These are phyloP conservation scores for Gari tellinella DNA, from an alignment of 2,888 invertebrate genomes.

Conservation along the genomic window DNA sequence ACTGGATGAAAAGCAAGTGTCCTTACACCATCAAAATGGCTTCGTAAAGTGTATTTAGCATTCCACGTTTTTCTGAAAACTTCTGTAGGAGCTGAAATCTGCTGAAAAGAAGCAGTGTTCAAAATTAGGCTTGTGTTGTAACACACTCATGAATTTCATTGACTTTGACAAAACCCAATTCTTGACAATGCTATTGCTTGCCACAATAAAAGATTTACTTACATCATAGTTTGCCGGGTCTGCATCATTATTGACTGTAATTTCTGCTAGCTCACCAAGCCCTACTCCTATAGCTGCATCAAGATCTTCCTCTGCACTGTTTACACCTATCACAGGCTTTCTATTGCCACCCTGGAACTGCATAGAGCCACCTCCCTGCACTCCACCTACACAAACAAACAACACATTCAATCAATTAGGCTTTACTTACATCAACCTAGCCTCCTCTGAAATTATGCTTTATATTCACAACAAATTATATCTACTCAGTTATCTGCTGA, in stretches of 20 bases:
- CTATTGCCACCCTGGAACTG: constrained; percentile 66
- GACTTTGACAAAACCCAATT: no score
- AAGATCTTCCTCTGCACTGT: constrained; percentile 75
- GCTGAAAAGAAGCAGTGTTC: constrained; percentile 47
- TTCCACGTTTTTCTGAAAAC: constrained; percentile 84
- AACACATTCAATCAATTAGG: no score
- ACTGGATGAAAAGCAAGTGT: constrained; percentile 88
- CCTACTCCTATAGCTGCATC: constrained; percentile 88
- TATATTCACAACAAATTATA: no score
- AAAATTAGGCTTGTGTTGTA: no score
- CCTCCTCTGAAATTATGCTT: no score
- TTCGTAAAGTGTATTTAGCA: constrained; percentile 94
- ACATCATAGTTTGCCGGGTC: constrained; percentile 89
- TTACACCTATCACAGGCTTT: constrained; percentile 70
- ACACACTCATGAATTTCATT: no score
- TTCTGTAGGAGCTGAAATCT: constrained; percentile 89
- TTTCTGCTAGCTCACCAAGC: constrained; percentile 97
- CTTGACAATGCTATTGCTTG: no score
- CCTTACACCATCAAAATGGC: constrained; percentile 86
- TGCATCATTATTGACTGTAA: constrained; percentile 98
- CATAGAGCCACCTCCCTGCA: constrained; percentile 70
- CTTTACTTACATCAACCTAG: no score
- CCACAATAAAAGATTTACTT: no score
- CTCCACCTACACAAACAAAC: constrained; percentile 55
- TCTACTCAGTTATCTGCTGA: no score